phyloP scores from a whole-genome alignment of 2,113 vertebrate species.

The Corythaeola cristata region DNA sequence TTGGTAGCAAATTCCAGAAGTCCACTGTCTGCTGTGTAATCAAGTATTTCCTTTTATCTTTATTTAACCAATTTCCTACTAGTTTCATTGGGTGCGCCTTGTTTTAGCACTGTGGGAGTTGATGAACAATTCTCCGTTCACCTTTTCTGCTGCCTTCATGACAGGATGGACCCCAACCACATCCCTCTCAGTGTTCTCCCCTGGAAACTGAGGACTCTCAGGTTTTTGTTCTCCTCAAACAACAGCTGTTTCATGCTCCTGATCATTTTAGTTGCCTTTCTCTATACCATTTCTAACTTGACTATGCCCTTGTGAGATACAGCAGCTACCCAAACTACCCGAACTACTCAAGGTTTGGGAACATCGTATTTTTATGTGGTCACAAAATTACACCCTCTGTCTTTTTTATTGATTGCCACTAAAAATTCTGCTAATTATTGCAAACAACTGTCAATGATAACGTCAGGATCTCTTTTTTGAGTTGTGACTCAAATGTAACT shows the following conservation, averaged over 20 bases:
- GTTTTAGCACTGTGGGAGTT: not conserved
- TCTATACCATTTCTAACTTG: not conserved
- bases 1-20: not conserved
- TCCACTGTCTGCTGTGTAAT: not conserved
- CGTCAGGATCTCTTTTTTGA: not conserved
- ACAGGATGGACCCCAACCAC: not conserved
- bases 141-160: not conserved
- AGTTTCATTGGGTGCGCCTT: not conserved
- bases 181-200: not conserved
- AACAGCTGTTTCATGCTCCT: not conserved
- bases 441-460: not conserved
- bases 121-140: not conserved
- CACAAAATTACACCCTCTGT: not conserved
- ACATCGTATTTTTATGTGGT: not conserved
- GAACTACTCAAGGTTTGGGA: not conserved
- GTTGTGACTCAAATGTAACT: not conserved
- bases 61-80: not conserved
- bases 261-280: not conserved
- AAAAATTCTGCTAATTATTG: not conserved
- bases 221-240: not conserved
- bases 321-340: accelerated
- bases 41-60: not conserved
- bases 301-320: not conserved
- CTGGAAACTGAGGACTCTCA: not conserved
- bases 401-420: not conserved